Percentiles rank a stretch among this genome's conserved stretches.
These are phyloP conservation scores for Drosophila sechellia DNA, from an alignment of 1,140 invertebrate species.

Conservation along the genomic window DNA sequence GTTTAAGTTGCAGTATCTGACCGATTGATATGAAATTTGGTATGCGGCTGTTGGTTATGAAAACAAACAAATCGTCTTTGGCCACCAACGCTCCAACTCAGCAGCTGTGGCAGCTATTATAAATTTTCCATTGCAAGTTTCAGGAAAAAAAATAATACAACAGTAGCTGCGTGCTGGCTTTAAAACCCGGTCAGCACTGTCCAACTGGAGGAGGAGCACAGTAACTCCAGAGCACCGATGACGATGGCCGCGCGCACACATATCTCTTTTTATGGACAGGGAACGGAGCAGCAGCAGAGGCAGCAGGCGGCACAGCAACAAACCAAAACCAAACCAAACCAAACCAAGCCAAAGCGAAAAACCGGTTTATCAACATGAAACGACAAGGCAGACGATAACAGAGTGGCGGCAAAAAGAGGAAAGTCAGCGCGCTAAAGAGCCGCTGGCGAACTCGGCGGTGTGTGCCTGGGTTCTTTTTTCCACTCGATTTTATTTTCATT, in stretches of 20 bases:
- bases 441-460: conserved; percentile 61
- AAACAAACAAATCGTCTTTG: not conserved
- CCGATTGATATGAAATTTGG: conserved; percentile 1
- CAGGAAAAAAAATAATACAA: not conserved
- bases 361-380: conserved; percentile 76
- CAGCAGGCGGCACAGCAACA: conserved; percentile 43
- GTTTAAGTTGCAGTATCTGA: too few relatives aligned
- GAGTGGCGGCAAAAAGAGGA: conserved; percentile 22
- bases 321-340: conserved; percentile 55
- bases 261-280: conserved; percentile 60
- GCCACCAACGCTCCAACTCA: not conserved
- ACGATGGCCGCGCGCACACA: conserved; percentile 45
- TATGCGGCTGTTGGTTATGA: not conserved
- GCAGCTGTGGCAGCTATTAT: not conserved
- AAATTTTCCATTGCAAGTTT: not conserved
- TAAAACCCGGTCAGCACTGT: conserved; percentile 17
- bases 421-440: conserved; percentile 40
- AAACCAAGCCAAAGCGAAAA: conserved; percentile 54
- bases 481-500: conserved; percentile 44
- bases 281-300: conserved; percentile 29
- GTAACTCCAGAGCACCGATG: conserved; percentile 34
- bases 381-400: conserved; percentile 65
- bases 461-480: conserved; percentile 33
- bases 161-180: not conserved
- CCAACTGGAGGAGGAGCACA: conserved; percentile 4